Base-by-base conservation (phyloP, 2,888 invertebrate species). In the Andrena camellia region DNA sequence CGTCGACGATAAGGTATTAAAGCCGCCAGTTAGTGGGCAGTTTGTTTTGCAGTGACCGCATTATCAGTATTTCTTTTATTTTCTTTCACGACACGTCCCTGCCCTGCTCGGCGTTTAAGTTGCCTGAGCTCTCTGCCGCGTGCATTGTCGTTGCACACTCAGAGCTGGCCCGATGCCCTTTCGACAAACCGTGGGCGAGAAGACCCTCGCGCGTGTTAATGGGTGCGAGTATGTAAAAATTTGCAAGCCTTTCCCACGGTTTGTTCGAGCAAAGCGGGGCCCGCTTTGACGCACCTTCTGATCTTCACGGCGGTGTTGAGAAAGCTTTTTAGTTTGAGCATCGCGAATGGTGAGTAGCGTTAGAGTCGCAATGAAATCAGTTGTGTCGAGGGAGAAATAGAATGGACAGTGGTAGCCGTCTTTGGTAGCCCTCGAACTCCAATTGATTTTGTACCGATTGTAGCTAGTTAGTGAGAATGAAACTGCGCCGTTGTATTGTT, bases 1-100 rank as follows among this genome's bases (percentile, higher is more conserved):
- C 89, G 86, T 73, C 90, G 92, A 94, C 81, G 93, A 94, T 90
- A 91, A 94, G 94, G 94, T 94, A 94, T 88, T 83, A 70, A 33
- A 64, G 26, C 50, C 42, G 29, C 48, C 35, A 17, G 50, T 70
- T 20, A 29, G 26, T 29, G 48, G n/a, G 57, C 54, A 68, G 54
- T 31, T 29, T 31, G 7, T 48, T 72, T 74, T 69, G 52, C 59
- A 77, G 48, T 85, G 54, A 62, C 48, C 70, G 33, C 35, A 20
- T 29, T 69, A 57, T 35, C 42, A 42, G 42, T 42, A 42, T 42
- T 42, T 35, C 57, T 67, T 35, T 54, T 72, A 8, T 29, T 33
- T 23, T 7, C 26, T 13, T 13, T 10, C 23, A n/a, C 4, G 10
- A 23, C 57, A 10, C 23, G 8, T 57, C 20, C 10, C 26, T 57